These are phyloP conservation scores for Chesias legatella DNA, from an alignment of 2,888 invertebrate genomes.

Conservation along the genomic window DNA sequence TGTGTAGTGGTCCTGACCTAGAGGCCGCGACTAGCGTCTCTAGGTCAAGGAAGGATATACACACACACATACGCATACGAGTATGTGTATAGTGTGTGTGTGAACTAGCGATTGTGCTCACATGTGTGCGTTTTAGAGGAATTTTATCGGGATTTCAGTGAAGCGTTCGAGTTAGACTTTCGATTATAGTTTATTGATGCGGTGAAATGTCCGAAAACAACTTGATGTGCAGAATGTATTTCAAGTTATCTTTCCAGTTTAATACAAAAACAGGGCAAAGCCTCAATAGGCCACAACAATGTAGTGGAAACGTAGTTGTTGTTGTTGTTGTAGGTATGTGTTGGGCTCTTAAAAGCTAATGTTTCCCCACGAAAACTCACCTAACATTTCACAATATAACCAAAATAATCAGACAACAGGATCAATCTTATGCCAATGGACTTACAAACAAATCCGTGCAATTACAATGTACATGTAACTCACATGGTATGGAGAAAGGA, in stretches of 20 bases:
- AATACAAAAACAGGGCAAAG: too few species aligned
- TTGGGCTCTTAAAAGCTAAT: too few species aligned
- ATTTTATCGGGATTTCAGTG: slow-evolving; percentile 25
- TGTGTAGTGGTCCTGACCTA: slow-evolving; percentile 76
- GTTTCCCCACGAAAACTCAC: too few species aligned
- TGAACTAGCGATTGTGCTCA: slow-evolving; percentile 22
- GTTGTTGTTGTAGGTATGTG: too few species aligned
- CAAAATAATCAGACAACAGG: too few species aligned
- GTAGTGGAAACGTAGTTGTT: too few species aligned
- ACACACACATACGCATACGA: slow-evolving; percentile 51
- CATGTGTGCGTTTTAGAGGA: slow-evolving; percentile 29
- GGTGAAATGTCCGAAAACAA: not conserved
- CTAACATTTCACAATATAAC: too few species aligned
- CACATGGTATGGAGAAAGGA: too few species aligned
- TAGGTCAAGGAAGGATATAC: slow-evolving; percentile 80
- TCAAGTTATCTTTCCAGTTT: not conserved
- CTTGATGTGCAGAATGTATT: not conserved
- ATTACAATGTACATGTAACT: too few species aligned
- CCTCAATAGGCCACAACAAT: too few species aligned
- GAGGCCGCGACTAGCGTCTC: slow-evolving; percentile 68
- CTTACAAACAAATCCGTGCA: too few species aligned
- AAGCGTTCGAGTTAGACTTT: slow-evolving; percentile 16
- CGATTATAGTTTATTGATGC: slow-evolving; percentile 1
- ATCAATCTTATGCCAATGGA: too few species aligned
- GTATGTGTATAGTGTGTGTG: slow-evolving; percentile 21